Evolutionary conservation across 2,113 vertebrate species (phyloP), one percentile per base, ranked within the genome.

Genomic region (Garra rufa): DNA sequence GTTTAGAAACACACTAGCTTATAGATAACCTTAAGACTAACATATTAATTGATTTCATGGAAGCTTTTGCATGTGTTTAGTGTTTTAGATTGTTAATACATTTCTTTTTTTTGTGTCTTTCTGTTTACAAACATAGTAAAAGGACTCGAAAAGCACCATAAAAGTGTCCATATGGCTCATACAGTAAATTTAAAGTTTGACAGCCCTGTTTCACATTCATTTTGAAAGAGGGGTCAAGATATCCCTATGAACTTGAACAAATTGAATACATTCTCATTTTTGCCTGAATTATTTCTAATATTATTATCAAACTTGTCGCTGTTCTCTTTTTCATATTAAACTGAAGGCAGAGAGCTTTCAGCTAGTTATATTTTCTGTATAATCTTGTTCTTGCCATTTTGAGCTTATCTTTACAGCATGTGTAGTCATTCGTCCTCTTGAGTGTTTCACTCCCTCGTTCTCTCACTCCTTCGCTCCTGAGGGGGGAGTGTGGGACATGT

Each of bases 371-470:
- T 80, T 46, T 19, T 28, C 43, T 80, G 10, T 19, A 50, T 48
- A 48, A 28, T 24, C 41, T 65, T 15, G 65, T 55, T 34, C 71
- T 38, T 76, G 41, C 73, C 74, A 67, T 76, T 84, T 50, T 84
- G 73, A 46, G 82, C 59, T 84, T 84, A 84, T 84, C 82, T 77
- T 84, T 76, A 77, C 59, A 50, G 82, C 82, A 44, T 50, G 75
- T 65, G 59, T 65, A 80, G 30, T 70, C 80, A 41, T 82, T 50
- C 80, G 46, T 48, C 75, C 74, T 55, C 75, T 84, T 26, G 44
- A 70, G 46, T 67, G 55, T 65, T 52, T 76, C 57, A 48, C 71
- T 83, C 71, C 59, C 43, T 76, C 57, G 19, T 50, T 69, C 80
- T 74, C 85, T 48, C 43, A 38, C 78, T 85, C 78, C 43, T 85